Evolutionary conservation across 1,140 invertebrate genomes (phyloP).

Genomic region (Gonatopus flavifemur): DNA sequence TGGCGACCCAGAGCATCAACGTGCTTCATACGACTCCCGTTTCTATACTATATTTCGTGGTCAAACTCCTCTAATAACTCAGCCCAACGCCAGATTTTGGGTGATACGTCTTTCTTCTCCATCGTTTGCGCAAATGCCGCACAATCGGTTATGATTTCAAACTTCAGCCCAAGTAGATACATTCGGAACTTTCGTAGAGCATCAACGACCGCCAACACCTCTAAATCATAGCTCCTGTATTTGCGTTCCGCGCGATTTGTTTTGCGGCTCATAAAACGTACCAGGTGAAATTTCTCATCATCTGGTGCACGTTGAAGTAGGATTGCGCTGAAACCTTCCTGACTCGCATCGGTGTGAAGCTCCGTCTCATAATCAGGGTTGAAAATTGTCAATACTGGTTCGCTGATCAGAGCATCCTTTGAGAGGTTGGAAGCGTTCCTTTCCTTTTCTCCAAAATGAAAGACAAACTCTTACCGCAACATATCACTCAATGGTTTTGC

Average conservation of each 20-base stretch:
- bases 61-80: background rate
- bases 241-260: background rate
- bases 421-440: background rate
- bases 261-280: background rate
- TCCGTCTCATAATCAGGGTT: background rate
- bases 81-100: background rate
- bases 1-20: background rate
- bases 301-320: background rate
- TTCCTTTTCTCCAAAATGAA: background rate
- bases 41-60: background rate
- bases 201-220: background rate
- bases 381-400: background rate
- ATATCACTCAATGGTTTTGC: background rate
- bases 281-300: background rate
- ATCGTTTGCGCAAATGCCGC: background rate
- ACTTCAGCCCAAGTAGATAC: background rate
- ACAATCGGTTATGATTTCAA: conserved; percentile 1
- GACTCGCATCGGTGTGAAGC: background rate
- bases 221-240: background rate
- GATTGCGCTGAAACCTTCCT: background rate
- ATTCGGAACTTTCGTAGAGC: background rate
- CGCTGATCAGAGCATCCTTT: background rate
- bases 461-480: background rate
- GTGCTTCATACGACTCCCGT: background rate
- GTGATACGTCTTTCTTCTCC: background rate